A percentile compares a stretch with the other conserved stretches of the same genome.
Conservation (phyloP, 2,797 vertebrate genomes). For the Coranthus polyacanthus region DNA sequence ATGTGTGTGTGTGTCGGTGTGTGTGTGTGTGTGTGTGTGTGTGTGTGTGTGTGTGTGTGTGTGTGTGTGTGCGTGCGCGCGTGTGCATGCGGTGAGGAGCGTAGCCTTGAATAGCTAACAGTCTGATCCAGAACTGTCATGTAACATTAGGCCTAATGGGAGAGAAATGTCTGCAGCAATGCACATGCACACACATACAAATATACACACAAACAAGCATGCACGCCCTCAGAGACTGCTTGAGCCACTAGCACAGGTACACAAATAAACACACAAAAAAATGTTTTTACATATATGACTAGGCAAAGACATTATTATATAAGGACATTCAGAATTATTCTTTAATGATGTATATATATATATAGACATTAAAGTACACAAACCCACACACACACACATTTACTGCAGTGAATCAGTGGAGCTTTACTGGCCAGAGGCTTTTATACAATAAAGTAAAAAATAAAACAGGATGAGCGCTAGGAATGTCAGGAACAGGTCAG, state of each 20-base stretch:
- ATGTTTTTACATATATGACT: neutral
- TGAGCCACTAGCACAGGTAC: constrained; percentile 21
- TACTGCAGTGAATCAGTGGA: constrained; percentile 48
- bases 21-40: constrained; percentile 17
- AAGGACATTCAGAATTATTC: neutral
- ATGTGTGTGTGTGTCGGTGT: constrained; percentile 14
- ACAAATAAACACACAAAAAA: constrained; percentile 21
- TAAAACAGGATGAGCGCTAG: constrained; percentile 28
- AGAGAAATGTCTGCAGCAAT: constrained; percentile 61
- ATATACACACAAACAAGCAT: constrained; percentile 15
- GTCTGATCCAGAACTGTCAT: constrained; percentile 84
- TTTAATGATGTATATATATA: neutral
- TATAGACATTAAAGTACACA: neutral
- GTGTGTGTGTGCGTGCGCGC: constrained; percentile 9
- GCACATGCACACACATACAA: constrained; percentile 14
- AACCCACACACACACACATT: constrained; percentile 2
- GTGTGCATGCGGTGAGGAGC: constrained; percentile 35
- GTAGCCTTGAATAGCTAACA: constrained; percentile 73
- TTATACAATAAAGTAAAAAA: constrained; percentile 47
- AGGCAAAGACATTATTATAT: neutral
- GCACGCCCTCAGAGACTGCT: constrained; percentile 11
- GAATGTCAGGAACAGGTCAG: constrained; percentile 52
- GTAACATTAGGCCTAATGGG: constrained; percentile 71
- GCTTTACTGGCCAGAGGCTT: constrained; percentile 54
- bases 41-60: constrained; percentile 22